Evolutionary conservation across 2,113 vertebrate genomes (phyloP), one percentile per base, ranked within the genome.

Genomic region (Zootoca vivipara): DNA sequence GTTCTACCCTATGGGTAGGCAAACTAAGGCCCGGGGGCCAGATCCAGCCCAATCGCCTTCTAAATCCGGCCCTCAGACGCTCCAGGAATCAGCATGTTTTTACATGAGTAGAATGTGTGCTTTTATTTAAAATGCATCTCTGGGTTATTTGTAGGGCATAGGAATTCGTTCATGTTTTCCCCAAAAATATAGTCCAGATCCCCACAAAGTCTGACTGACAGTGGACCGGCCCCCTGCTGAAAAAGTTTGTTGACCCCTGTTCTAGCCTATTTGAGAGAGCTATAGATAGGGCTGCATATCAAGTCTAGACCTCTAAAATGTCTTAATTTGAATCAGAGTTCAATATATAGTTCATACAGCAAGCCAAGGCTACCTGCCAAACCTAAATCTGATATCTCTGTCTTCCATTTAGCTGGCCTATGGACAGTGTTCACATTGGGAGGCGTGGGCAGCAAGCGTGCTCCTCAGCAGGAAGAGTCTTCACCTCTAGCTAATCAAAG

Each of bases 391-490:
- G 6, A 20, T 40, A 1, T 33, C 67, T 18, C 91, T 10, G 38
- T 7, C 73, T 85, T 83, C 69, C 85, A 62, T 90, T 83, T 89
- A 99, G 99, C 98, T 96, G 99, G 99, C 18, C 96, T 99, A 42
- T 99, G 98, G 99, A 99, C 97, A 0, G 99, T 99, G 86, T 98
- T 99, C 94, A 99, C 99, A 0, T 95, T 99, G 24, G 99, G 99
- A 0, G 98, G 98, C 2, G 98, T 96, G 70, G 97, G 98, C 87
- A 98, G 97, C 94, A 99, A 97, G 93, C 77, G 96, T 0, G 87
- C 96, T 0, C 12, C 94, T 0, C 96, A 98, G 77, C 96, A 98
- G 87, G 98, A 99, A 28, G 98, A 97, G 46, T 95, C 98, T 87
- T 98, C 99, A 40, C 98, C 99, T 1, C 96, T 99, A 58, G 99